phyloP scores from a whole-genome alignment of 2,113 vertebrate species.

The Edolisoma coerulescens region DNA sequence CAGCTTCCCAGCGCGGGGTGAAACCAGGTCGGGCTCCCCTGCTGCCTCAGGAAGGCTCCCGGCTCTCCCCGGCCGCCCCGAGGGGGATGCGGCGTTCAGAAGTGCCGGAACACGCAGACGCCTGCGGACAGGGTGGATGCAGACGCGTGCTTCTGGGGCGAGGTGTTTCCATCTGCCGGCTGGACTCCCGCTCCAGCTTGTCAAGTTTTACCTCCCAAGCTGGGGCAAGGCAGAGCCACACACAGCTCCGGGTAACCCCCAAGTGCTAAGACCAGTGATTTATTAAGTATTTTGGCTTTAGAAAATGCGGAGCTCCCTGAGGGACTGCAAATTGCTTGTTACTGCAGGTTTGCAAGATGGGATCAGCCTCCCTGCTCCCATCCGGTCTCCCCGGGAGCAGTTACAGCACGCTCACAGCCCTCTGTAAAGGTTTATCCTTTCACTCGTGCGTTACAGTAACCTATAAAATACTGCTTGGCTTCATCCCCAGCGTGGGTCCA shows the following conservation, averaged over 20 bases:
- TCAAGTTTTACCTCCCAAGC: neutral
- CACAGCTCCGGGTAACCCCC: neutral
- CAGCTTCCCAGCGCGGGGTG: neutral
- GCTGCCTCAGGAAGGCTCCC: neutral
- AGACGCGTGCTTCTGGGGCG: rapidly evolving
- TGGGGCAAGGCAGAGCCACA: neutral
- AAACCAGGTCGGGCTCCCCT: neutral
- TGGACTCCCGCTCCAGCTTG: neutral
- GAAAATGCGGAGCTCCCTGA: rapidly evolving
- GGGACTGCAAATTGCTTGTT: neutral
- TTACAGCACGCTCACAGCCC: rapidly evolving
- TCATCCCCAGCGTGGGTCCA: neutral
- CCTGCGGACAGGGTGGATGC: neutral
- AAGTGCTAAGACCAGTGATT: neutral
- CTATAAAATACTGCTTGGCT: neutral
- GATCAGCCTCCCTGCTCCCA: neutral
- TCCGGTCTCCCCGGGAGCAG: neutral
- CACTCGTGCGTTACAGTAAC: neutral
- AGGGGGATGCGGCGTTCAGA: rapidly evolving
- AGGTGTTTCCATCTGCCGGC: neutral
- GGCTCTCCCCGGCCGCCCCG: neutral
- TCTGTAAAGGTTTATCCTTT: neutral
- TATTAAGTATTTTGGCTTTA: neutral
- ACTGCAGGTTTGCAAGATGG: neutral
- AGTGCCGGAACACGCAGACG: neutral